Percentiles rank a stretch among this genome's conserved stretches.
These are phyloP conservation scores for Rhopilema esculentum DNA, from an alignment of 30 jellyfish, hydroid and myxozoan species.

Conservation along the genomic window DNA sequence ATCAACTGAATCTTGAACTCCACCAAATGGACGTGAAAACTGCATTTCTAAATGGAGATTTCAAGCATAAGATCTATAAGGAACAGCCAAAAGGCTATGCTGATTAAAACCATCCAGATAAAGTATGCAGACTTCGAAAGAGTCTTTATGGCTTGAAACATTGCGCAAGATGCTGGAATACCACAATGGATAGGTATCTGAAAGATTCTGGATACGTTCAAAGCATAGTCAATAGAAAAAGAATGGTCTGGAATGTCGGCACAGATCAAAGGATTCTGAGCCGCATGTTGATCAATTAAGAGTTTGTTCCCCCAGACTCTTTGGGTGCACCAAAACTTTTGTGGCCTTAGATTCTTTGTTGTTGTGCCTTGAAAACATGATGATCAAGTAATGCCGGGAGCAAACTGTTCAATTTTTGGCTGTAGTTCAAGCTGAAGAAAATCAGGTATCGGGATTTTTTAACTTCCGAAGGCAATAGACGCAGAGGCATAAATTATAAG, in stretches of 20 bases:
- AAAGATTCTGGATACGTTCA: constrained; percentile 50
- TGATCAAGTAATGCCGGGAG: constrained; percentile 50
- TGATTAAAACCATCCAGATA: constrained; percentile 37
- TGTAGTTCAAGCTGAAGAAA: constrained; percentile 61
- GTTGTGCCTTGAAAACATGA: not conserved
- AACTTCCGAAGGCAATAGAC: constrained; percentile 56
- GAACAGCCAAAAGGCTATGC: constrained; percentile 73
- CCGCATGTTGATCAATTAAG: constrained; percentile 50
- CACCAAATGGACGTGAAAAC: constrained; percentile 64
- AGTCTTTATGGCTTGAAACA: constrained; percentile 81
- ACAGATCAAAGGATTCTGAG: constrained; percentile 32
- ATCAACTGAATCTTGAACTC: constrained; percentile 25
- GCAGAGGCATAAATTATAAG: constrained; percentile 62
- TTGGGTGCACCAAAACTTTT: constrained; percentile 37
- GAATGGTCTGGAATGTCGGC: constrained; percentile 59
- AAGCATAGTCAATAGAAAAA: constrained; percentile 38
- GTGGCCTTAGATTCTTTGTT: not conserved
- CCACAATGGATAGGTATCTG: constrained; percentile 25
- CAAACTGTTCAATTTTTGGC: constrained; percentile 64
- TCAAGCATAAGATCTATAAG: constrained; percentile 65
- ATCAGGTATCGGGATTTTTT: constrained; percentile 46
- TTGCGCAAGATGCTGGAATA: constrained; percentile 77
- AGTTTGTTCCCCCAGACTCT: constrained; percentile 49
- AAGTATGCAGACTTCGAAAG: constrained; percentile 47
- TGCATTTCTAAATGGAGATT: constrained; percentile 35